A percentile compares a stretch with the other conserved stretches of the same genome.
phyloP scores from a whole-genome alignment of 2,113 vertebrate species.

The Oryzias woworae region DNA sequence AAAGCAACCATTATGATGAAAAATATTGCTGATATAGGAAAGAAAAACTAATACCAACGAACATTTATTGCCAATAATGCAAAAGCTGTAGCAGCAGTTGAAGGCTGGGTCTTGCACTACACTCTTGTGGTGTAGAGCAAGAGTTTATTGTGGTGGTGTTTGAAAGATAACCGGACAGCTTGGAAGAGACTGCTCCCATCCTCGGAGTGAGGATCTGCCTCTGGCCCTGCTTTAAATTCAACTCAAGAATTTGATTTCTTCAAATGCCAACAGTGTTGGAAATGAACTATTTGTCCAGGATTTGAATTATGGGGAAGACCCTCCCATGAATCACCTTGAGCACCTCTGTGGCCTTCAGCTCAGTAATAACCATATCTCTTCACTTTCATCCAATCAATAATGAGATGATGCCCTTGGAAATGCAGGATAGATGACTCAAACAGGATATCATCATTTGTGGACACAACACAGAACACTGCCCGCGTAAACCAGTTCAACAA shows the following conservation, averaged over 20 bases:
- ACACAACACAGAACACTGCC: slow-evolving; percentile 23
- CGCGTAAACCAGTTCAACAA: slow-evolving; percentile 45
- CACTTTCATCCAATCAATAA: slow-evolving; percentile 75
- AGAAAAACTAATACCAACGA: slow-evolving; percentile 8
- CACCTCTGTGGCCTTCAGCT: slow-evolving; percentile 68
- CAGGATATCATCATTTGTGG: slow-evolving; percentile 62
- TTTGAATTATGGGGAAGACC: slow-evolving; percentile 68
- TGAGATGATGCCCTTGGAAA: slow-evolving; percentile 69
- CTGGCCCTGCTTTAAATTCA: slow-evolving; percentile 66
- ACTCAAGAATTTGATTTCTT: slow-evolving; percentile 67
- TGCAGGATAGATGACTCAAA: slow-evolving; percentile 57
- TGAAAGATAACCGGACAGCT: slow-evolving; percentile 64
- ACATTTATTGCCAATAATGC: not conserved
- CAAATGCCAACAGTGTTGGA: slow-evolving; percentile 69
- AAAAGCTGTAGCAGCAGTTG: not conserved
- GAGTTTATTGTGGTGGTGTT: slow-evolving; percentile 47
- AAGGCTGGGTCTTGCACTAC: not conserved
- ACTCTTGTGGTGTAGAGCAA: slow-evolving; percentile 36
- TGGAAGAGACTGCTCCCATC: slow-evolving; percentile 34
- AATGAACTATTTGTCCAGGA: slow-evolving; percentile 70
- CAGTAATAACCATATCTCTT: slow-evolving; percentile 73
- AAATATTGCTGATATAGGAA: slow-evolving; percentile 23
- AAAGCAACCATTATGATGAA: slow-evolving; percentile 43
- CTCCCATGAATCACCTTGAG: slow-evolving; percentile 70
- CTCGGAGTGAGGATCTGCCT: slow-evolving; percentile 35